Percentiles rank a stretch among this genome's conserved stretches.
phyloP scores from a whole-genome alignment of 2,888 invertebrate species.

The Conomelus anceps region DNA sequence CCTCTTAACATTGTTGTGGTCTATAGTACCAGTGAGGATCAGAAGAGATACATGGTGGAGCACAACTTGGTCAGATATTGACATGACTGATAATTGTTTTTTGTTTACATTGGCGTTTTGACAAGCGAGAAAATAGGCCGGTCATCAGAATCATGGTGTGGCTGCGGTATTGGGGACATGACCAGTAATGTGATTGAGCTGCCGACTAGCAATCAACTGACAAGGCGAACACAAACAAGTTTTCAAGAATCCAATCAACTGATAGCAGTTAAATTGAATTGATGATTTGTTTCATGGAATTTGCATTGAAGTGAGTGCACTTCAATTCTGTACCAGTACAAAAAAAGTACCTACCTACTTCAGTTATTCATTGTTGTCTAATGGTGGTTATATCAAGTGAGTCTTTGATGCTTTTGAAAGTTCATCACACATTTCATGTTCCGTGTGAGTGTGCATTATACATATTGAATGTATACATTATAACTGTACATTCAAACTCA shows the following conservation, averaged over 20 bases:
- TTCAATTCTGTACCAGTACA: background rate
- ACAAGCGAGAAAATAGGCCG: background rate
- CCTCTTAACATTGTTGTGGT: too few relatives aligned
- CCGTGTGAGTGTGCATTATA: too few relatives aligned
- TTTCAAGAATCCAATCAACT: background rate
- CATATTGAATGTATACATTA: too few relatives aligned
- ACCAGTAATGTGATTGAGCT: background rate
- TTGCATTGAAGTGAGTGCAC: background rate
- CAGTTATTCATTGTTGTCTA: background rate
- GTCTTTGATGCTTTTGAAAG: too few relatives aligned
- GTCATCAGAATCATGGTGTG: background rate
- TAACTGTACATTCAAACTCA: too few relatives aligned
- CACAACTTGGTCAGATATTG: background rate
- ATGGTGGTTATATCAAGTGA: too few relatives aligned
- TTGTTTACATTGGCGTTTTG: background rate
- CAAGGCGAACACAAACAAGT: too few relatives aligned
- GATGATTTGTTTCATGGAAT: background rate
- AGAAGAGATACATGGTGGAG: background rate
- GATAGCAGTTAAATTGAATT: background rate
- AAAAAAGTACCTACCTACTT: background rate
- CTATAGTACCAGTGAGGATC: too few relatives aligned
- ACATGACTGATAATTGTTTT: background rate
- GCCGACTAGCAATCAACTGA: background rate
- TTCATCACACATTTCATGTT: too few relatives aligned
- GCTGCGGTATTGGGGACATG: background rate